These are phyloP conservation scores for Keiferia lycopersicella DNA, from an alignment of 2,888 invertebrate species.

Conservation along the genomic window DNA sequence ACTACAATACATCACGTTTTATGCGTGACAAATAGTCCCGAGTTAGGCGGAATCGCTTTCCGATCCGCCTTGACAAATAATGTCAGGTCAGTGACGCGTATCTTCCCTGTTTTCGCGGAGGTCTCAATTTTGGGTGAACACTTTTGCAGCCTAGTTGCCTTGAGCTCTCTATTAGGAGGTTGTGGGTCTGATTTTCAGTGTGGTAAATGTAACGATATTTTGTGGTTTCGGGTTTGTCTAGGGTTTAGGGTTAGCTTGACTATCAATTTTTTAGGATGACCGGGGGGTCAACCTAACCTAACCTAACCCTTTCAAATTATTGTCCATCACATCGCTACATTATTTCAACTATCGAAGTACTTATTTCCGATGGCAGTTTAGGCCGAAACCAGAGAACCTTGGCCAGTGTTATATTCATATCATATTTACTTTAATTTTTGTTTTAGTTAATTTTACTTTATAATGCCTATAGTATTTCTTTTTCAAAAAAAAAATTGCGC, in stretches of 20 bases:
- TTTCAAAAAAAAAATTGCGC: background rate
- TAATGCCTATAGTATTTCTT: background rate
- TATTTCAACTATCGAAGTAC: no score
- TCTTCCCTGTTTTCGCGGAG: conserved; percentile 67
- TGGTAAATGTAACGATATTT: background rate
- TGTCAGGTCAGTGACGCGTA: conserved; percentile 72
- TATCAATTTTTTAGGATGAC: no score
- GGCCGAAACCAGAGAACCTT: no score
- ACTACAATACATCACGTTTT: conserved; percentile 72
- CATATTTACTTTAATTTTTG: no score
- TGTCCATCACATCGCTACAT: no score
- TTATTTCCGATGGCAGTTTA: no score
- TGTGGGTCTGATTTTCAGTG: background rate
- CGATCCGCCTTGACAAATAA: conserved; percentile 78
- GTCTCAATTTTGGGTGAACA: conserved; percentile 59
- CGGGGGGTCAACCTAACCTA: no score
- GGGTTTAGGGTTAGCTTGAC: no score
- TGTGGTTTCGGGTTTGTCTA: no score
- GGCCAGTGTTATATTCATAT: no score
- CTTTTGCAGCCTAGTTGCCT: background rate
- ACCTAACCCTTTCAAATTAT: no score
- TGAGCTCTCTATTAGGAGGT: background rate
- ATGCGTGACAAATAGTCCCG: conserved; percentile 78
- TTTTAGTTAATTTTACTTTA: no score
- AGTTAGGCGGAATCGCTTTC: conserved; percentile 77